Evolutionary conservation across 2,113 vertebrate genomes (phyloP).

Genomic region (Lepidothrix coronata): DNA sequence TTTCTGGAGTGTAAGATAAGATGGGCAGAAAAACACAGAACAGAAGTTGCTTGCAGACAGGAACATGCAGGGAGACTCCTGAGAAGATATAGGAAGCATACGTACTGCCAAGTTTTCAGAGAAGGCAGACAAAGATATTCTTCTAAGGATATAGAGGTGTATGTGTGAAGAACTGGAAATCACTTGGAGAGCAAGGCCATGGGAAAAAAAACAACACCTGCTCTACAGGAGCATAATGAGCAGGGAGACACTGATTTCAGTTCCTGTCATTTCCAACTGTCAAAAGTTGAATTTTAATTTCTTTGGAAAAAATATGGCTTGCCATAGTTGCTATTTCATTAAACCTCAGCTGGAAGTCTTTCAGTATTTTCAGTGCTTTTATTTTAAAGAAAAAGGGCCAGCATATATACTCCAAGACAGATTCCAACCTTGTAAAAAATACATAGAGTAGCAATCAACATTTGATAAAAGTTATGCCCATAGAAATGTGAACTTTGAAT

Average conservation of each 20-base stretch:
- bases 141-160: neutral
- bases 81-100: neutral
- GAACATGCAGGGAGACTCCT: neutral
- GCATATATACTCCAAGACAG: neutral
- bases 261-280: neutral
- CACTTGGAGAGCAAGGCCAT: neutral
- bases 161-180: neutral
- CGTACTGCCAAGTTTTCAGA: neutral
- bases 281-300: neutral
- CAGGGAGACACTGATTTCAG: neutral
- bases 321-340: neutral
- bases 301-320: neutral
- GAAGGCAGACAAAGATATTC: neutral
- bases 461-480: neutral
- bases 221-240: neutral
- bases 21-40: neutral
- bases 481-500: neutral
- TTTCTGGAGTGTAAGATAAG: neutral
- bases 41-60: neutral
- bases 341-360: neutral
- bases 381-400: neutral
- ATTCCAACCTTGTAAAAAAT: neutral
- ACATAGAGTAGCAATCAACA: neutral
- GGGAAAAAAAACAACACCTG: rapidly evolving
- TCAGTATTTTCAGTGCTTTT: neutral